Conservation (phyloP, 2,888 invertebrate species). For the Atherix ibis region DNA sequence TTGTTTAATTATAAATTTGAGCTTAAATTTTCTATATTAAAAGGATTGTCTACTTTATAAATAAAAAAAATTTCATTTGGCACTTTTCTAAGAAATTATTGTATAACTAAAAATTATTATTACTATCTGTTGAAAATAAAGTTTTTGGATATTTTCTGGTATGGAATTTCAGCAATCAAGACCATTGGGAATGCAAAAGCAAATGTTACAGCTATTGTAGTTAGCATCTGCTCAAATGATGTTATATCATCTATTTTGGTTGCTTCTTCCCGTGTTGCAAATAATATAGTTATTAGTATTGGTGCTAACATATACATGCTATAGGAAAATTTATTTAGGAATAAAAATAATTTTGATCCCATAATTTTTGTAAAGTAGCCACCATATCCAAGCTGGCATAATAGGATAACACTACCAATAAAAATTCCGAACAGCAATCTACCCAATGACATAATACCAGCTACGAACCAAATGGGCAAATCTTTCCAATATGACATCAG, state of each 20-base stretch:
- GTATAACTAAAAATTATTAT: neutral
- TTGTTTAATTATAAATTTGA: too few species aligned
- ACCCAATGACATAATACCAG: slow-evolving; percentile 22
- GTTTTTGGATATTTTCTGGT: slow-evolving; percentile 17
- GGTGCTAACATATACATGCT: slow-evolving; percentile 24
- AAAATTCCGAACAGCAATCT: slow-evolving; percentile 21
- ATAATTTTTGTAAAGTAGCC: slow-evolving; percentile 16
- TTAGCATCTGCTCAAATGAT: slow-evolving; percentile 18
- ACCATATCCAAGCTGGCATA: slow-evolving; percentile 20
- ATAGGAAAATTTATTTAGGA: slow-evolving; percentile 22
- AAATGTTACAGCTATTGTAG: slow-evolving; percentile 16
- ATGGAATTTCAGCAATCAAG: slow-evolving; percentile 19
- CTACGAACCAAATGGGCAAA: slow-evolving; percentile 19
- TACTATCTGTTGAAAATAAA: slow-evolving; percentile 11
- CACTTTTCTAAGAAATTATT: too few species aligned
- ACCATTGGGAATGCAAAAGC: slow-evolving; percentile 14
- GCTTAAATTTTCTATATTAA: too few species aligned
- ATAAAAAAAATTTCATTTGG: too few species aligned
- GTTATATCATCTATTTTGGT: slow-evolving; percentile 20
- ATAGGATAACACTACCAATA: slow-evolving; percentile 17
- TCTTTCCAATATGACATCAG: slow-evolving; percentile 23
- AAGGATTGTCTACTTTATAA: too few species aligned
- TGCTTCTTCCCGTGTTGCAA: slow-evolving; percentile 18
- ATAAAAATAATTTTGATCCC: slow-evolving; percentile 18
- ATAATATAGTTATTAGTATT: slow-evolving; percentile 16